phyloP scores from a whole-genome alignment of 2,113 vertebrate genomes.

The Mobula hypostoma region DNA sequence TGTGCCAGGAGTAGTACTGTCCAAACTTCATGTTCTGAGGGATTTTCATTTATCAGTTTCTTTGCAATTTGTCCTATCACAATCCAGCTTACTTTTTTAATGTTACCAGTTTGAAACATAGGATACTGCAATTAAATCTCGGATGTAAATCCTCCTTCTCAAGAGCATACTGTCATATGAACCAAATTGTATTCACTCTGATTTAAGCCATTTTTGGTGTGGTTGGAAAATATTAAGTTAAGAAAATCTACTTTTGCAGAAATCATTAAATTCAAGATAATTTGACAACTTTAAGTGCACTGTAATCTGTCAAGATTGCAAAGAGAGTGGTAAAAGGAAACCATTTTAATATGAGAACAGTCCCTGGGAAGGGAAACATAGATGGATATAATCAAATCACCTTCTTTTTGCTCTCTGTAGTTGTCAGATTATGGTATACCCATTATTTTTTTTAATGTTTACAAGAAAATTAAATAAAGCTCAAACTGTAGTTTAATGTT shows the following conservation, averaged over 20 bases:
- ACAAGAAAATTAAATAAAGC: not conserved
- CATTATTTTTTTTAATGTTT: not conserved
- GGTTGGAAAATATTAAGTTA: not conserved
- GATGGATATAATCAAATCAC: not conserved
- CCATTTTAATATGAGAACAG: not conserved
- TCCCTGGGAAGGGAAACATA: not conserved
- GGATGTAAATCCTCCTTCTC: not conserved
- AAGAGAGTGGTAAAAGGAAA: not conserved
- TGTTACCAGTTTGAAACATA: not conserved
- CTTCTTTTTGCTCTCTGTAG: too few relatives aligned
- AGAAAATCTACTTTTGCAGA: not conserved
- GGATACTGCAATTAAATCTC: not conserved
- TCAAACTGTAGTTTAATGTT: not conserved
- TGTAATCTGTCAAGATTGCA: not conserved
- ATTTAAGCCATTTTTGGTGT: not conserved
- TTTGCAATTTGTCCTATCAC: not conserved
- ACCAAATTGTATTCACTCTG: not conserved
- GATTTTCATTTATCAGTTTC: not conserved
- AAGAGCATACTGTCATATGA: not conserved
- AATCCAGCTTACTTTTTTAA: not conserved
- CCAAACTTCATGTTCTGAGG: not conserved
- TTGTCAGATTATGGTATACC: not conserved
- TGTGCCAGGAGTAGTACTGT: too few relatives aligned
- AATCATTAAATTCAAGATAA: not conserved
- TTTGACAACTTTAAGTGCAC: not conserved